Evolutionary conservation across 2,797 vertebrate species (phyloP), one percentile per base, ranked within the genome.

Genomic region (Fistularia tabacaria): DNA sequence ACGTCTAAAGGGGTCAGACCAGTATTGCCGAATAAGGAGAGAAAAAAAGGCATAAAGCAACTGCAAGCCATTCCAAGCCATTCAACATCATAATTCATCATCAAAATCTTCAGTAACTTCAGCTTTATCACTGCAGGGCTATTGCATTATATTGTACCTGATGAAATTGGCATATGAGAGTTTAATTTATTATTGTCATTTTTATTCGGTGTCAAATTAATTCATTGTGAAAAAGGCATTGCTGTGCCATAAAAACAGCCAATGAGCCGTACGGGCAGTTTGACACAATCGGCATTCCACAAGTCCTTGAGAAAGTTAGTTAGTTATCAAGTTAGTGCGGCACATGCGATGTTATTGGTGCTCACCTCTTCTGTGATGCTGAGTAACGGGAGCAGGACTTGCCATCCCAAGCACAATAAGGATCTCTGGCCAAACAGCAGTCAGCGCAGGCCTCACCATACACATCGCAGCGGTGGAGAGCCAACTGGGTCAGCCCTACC

Each of bases 381-480:
- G 95, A 97, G 84, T 99, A 99, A 14, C 95, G 93, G 45, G 95
- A 96, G 83, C 97, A 99, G 75, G 95, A 93, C 40, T 94, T 97
- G 58, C 97, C 97, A 0, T 99, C 97, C 97, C 97, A 99, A 79
- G 97, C 97, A 0, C 97, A 99, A 87, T 99, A 98, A 0, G 97
- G 97, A 60, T 99, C 97, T 51, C 96, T 87, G 14, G 97, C 97
- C 10, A 99, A 90, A 75, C 97, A 99, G 91, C 97, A 99, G 87
- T 99, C 97, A 0, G 97, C 96, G 1, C 97, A 99, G 37, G 92
- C 97, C 37, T 95, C 95, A 0, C 97, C 97, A 0, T 99, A 98
- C 0, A 94, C 90, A 0, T 96, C 93, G 0, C 97, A 99, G 49
- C 97, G 93, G 78, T 99, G 97, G 40, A 98, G 93, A 15, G 96